A percentile compares a stretch with the other conserved stretches of the same genome.
phyloP scores from a whole-genome alignment of 2,113 vertebrate species.

The Psilopogon haemacephalus region DNA sequence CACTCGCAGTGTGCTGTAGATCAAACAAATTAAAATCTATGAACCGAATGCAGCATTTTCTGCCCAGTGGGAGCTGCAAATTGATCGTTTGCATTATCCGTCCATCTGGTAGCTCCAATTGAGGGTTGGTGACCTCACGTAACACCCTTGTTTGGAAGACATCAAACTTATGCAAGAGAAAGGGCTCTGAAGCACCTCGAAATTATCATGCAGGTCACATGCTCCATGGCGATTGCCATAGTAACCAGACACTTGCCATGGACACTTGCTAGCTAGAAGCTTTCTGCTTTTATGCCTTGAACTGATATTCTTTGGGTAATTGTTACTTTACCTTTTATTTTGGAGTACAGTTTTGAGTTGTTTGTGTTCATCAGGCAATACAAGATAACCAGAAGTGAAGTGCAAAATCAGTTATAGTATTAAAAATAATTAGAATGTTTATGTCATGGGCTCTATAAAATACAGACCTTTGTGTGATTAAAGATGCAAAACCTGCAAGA shows the following conservation, averaged over 20 bases:
- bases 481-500: background rate
- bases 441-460: background rate
- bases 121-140: background rate
- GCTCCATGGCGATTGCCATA: conserved; percentile 37
- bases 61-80: conserved; percentile 20
- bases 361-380: background rate
- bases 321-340: background rate
- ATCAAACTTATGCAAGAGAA: background rate
- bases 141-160: background rate
- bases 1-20: background rate
- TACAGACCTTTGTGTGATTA: background rate
- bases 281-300: background rate
- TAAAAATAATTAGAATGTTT: background rate
- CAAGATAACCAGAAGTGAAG: background rate
- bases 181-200: background rate
- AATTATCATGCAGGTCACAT: conserved; percentile 33
- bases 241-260: conserved; percentile 57
- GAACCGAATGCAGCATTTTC: background rate
- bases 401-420: background rate
- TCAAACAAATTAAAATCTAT: conserved; percentile 12
- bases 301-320: background rate
- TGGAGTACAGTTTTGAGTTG: background rate
- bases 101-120: background rate
- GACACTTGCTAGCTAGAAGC: conserved; percentile 11
- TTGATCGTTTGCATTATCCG: background rate